These are phyloP conservation scores for Xestoiulus laeticollis DNA, from an alignment of 2,888 invertebrate genomes.

Conservation along the genomic window DNA sequence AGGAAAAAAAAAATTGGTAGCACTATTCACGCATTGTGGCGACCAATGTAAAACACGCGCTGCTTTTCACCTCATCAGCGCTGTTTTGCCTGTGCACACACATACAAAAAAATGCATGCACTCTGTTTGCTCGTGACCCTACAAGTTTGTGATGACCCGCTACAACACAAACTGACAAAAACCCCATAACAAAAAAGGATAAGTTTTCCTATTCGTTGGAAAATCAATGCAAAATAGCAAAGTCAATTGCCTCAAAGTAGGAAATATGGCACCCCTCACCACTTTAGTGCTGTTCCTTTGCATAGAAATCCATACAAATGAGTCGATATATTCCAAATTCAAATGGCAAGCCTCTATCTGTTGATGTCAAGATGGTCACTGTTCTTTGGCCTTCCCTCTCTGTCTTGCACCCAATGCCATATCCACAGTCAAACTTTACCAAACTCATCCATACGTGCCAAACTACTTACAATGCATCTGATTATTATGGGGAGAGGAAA, in stretches of 20 bases:
- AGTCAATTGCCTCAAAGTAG: constrained; percentile 12
- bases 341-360: constrained; percentile 26
- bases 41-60: constrained; percentile 5
- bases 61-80: constrained; percentile 26
- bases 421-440: background rate
- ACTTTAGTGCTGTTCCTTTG: background rate
- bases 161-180: constrained; percentile 26
- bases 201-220: constrained; percentile 4
- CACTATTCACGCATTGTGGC: background rate
- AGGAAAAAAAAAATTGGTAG: background rate
- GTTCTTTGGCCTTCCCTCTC: constrained; percentile 12
- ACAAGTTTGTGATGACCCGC: constrained; percentile 19
- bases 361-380: constrained; percentile 19
- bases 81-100: constrained; percentile 26
- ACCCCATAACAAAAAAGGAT: background rate
- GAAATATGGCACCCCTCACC: constrained; percentile 5
- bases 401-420: background rate
- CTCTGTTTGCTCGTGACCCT: constrained; percentile 20
- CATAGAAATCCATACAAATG: constrained; percentile 4
- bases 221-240: constrained; percentile 26
- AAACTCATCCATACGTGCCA: background rate
- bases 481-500: constrained; percentile 26
- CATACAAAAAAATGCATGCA: background rate
- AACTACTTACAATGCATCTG: constrained; percentile 17
- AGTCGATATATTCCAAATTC: constrained; percentile 26